These are phyloP conservation scores for Sorex araneus DNA, from an alignment of 2,113 vertebrate species.

Conservation along the genomic window DNA sequence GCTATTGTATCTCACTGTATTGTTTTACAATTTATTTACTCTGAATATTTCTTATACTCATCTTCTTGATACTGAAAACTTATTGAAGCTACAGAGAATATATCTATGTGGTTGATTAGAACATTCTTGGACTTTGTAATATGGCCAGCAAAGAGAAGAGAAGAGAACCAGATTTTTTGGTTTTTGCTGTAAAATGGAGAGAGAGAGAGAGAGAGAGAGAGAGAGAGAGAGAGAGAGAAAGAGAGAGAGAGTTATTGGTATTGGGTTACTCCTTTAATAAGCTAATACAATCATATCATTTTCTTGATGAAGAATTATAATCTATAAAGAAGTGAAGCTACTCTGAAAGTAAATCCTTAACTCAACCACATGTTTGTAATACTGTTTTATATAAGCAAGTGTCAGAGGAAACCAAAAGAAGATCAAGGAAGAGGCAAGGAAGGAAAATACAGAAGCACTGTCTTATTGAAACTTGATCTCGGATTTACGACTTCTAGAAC, in stretches of 20 bases:
- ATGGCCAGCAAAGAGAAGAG: not conserved
- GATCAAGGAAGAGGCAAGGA: not conserved
- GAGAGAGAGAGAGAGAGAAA: not conserved
- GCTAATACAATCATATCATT: not conserved
- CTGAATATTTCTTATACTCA: not conserved
- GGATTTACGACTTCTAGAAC: not conserved
- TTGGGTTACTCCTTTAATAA: not conserved
- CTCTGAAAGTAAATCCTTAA: not conserved
- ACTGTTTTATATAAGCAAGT: not conserved
- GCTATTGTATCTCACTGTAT: not conserved
- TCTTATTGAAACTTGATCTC: not conserved
- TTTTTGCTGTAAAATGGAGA: not conserved
- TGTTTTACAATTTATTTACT: not conserved
- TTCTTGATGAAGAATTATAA: not conserved
- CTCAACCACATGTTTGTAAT: not conserved
- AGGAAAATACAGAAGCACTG: not conserved
- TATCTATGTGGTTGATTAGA: not conserved
- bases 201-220: no score
- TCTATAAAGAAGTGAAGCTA: slow-evolving; percentile 17
- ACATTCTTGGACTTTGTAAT: not conserved
- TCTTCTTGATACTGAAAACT: not conserved
- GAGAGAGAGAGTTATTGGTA: not conserved
- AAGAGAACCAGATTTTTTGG: not conserved
- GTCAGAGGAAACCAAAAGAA: not conserved
- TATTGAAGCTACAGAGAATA: not conserved